Conservation (phyloP, 2,888 invertebrate genomes). For the Pheosia gnoma region DNA sequence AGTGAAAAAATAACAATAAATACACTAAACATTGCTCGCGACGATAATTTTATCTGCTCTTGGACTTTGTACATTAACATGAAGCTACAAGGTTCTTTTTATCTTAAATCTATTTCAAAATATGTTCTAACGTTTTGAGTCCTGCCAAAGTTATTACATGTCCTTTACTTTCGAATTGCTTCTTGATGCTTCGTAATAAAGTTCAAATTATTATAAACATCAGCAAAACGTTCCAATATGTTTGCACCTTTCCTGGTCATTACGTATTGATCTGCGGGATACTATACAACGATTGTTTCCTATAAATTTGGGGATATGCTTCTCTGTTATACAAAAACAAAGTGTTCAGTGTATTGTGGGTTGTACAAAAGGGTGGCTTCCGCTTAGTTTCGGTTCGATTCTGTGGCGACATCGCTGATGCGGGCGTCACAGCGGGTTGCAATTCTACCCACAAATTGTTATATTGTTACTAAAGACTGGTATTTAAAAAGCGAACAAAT, state of each 20-base stretch:
- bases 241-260: constrained; percentile 68
- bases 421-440: constrained; percentile 57
- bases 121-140: constrained; percentile 31
- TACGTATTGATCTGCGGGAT: constrained; percentile 67
- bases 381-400: constrained; percentile 62
- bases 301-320: constrained; percentile 64
- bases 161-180: background rate
- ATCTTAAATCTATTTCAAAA: constrained; percentile 6
- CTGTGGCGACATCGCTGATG: constrained; percentile 60
- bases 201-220: constrained; percentile 11
- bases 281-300: constrained; percentile 65
- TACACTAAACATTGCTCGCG: constrained; percentile 55
- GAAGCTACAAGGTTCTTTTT: constrained; percentile 9
- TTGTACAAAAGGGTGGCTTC: constrained; percentile 65
- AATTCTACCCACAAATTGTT: constrained; percentile 31
- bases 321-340: constrained; percentile 59
- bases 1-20: constrained; percentile 75
- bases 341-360: constrained; percentile 58
- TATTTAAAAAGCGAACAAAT: constrained; percentile 5
- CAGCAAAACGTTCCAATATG: constrained; percentile 30
- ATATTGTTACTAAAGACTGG: constrained; percentile 4
- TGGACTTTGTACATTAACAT: constrained; percentile 38
- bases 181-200: constrained; percentile 20
- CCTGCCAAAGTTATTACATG: constrained; percentile 15
- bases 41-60: constrained; percentile 32